Evolutionary conservation across 23 tunicate genomes (phyloP), one percentile per base, ranked within the genome.

Genomic region (Trididemnum clinides): DNA sequence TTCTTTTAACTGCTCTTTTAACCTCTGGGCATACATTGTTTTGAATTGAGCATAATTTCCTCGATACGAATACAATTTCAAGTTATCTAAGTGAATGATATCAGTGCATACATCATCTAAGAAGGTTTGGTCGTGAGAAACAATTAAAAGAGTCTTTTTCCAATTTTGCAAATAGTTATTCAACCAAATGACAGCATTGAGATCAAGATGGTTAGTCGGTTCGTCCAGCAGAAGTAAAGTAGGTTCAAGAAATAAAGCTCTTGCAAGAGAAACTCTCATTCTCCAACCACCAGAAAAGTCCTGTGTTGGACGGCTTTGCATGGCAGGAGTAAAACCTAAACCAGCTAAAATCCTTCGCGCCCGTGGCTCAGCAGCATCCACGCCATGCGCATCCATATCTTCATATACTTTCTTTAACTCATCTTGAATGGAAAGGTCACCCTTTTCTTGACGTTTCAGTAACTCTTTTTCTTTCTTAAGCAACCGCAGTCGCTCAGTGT

Each of bases 261-360:
- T 69, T 6, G 99, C 99, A 4, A 97, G 81, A 0, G 99, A 97
- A 22, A 97, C 99, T 82, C 99, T 86, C 99, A 97, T 97, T 82
- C 99, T 86, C 99, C 99, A 97, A 22, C 99, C 99, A 25, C 99
- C 99, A 28, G 99, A 97, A 72, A 97, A 97, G 86, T 97, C 99
- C 32, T 87, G 97, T 2, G 93, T 88, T 0, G 96, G 90, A 20
- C 95, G 81, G 50, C 28, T 72, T 39, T 97, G 99, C 99, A 97
- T 97, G 2, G 90, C 70, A 22, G 29, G 57, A 58, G 97, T 97
- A 80, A 97, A 97, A 0, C 99, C 99, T 4, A 97, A 87, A 84
- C 99, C 99, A 38, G 99, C 94, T 5, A 97, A 78, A 31, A 97
- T 97, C 64, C 99, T 64, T 59, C 91, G 69, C 5, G 99, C 99